Percentiles rank a stretch among this genome's conserved stretches.
Conservation (phyloP, 1,140 invertebrate species). For the Bombus polaris region DNA sequence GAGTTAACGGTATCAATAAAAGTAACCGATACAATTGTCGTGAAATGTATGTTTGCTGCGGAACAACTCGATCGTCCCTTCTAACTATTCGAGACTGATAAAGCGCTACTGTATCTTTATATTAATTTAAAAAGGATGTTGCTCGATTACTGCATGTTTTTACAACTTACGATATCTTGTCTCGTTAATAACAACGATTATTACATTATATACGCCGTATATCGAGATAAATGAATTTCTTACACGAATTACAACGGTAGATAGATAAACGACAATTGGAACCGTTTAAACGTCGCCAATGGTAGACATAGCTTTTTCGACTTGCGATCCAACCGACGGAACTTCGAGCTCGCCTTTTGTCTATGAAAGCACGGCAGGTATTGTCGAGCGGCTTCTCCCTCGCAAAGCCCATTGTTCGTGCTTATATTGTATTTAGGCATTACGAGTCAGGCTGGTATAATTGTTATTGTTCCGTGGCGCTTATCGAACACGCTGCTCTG, state of each 20-base stretch:
- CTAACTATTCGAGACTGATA: neutral
- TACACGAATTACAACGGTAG: neutral
- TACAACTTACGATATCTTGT: neutral
- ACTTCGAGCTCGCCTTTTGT: constrained; percentile 63
- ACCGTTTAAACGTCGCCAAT: neutral
- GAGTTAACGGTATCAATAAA: constrained; percentile 12
- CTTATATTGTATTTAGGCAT: constrained; percentile 71
- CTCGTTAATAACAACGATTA: neutral
- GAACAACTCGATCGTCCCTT: neutral
- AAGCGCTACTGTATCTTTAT: neutral
- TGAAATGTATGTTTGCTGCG: neutral
- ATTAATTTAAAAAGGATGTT: neutral
- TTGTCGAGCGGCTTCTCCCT: constrained; percentile 55
- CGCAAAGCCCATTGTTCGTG: constrained; percentile 68
- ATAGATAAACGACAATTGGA: neutral
- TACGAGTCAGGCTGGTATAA: constrained; percentile 67
- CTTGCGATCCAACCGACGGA: constrained; percentile 63
- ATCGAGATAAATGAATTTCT: neutral
- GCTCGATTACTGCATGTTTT: neutral
- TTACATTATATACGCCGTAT: no score
- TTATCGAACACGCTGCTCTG: constrained; percentile 69
- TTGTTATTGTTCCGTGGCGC: constrained; percentile 71
- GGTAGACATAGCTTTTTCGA: constrained; percentile 55
- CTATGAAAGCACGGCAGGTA: constrained; percentile 61
- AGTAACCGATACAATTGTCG: neutral